Evolutionary conservation across 1,140 invertebrate species (phyloP), one percentile per base, ranked within the genome.

Genomic region (Vollenhovia emeryi): DNA sequence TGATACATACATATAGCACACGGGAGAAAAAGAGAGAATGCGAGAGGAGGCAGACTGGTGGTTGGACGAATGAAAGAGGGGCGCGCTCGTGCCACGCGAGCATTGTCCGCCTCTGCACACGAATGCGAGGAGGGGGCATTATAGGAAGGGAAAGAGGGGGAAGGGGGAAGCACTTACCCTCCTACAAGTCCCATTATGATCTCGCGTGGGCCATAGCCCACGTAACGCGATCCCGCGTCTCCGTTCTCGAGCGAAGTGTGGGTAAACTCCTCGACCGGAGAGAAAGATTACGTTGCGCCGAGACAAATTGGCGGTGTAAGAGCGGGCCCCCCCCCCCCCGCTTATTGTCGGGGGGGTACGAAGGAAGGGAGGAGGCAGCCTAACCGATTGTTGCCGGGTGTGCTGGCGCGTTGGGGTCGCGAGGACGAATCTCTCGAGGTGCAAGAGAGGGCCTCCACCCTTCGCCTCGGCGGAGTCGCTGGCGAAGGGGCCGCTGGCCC

Each of bases 401-500:
- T 76, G 45, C 73, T 62, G 30, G 71, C 48, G 71, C 48, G 50
- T 66, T 40, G 43, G 60, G 80, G 66, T 74, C 30, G 66, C 71
- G 66, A 57, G 60, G 36, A 21, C 83, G 89, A 82, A 88, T 87
- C 76, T 86, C 85, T 84, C 85, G 69, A 90, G 88, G 89, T 91
- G 91, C 78, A 73, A 82, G 92, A 82, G 92, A 92, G 91, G 91
- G 89, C 93, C 91, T 21, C 90, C 91, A 91, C 90, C 91, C 92
- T 92, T 91, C 88, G 88, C 18, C 30, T n/a, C 43, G 62, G 59
- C 76, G 82, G 33, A 86, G 86, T 59, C 68, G 87, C 50, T 57
- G 57, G 75, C 62, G 69, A 90, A 94, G 91, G 94, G 94, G 94
- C 94, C 94, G 94, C 94, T 94, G 94, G 92, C 93, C 93, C 93